Base-by-base conservation (phyloP, 1,140 invertebrate genomes). In the Vanessa atalanta region DNA sequence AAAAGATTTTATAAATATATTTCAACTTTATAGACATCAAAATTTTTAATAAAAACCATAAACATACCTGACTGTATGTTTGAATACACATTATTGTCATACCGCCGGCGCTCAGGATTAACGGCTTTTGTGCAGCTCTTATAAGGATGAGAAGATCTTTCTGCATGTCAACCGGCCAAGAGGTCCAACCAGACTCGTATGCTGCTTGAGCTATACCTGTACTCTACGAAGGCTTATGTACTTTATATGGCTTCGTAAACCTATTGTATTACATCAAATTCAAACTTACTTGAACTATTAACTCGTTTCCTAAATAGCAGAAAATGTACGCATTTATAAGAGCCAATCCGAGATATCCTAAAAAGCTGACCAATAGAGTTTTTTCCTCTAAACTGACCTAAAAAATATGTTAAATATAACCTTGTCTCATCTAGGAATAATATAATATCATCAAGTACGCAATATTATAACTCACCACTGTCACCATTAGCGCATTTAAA, bases 241-340 rank as follows among this genome's bases (percentile, higher is more conserved):
- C 15, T n/a, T n/a, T 16, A 16, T 53, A n/a, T n/a, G n/a, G 8
- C 16, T n/a, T 53, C 16, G 5, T 0, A 53, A 2, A n/a, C 16
- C 0, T 8, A 53, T 15, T n/a, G 15, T 8, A 53, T 43, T 9
- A 53, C 1, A 12, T 57, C 2, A 26, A 57, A 57, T 37, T 37
- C 15, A 15, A 65, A 83, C 83, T 78, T 78, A 90, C 90, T 78
- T 90, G 82, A 65, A 81, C 67, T 20, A 90, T 92, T 37, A 91
- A 60, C 63, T 89, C 82, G 57, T 90, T 85, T 71, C 90, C 88
- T 63, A 92, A 79, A 69, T 89, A 88, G 67, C 87, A 89, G 51
- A 86, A 89, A 70, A 92, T 85, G 73, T 87, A 92, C 1, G 90
- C 88, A 55, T 90, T 89, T 8, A 89, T 50, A 8, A 92, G 73